Conservation (phyloP, 2,888 invertebrate species). For the Lepidonotus clava region DNA sequence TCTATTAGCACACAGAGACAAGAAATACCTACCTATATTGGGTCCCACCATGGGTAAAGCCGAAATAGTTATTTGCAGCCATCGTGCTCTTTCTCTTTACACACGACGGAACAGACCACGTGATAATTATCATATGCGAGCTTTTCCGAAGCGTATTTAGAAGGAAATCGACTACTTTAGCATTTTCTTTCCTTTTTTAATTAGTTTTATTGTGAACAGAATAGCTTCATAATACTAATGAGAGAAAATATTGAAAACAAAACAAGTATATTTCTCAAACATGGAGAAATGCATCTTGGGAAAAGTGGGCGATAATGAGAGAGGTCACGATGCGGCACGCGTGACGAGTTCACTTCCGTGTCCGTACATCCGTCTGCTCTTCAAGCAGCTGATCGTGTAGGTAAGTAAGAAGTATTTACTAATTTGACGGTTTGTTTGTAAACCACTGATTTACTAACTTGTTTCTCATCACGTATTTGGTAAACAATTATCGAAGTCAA, state of each 20-base stretch:
- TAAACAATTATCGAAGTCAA: no score
- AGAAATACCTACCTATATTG: slow-evolving; percentile 60
- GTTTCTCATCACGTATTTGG: no score
- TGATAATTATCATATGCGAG: slow-evolving; percentile 53
- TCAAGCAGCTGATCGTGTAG: no score
- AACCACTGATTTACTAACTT: no score
- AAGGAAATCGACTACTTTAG: no score
- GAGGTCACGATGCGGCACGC: background rate
- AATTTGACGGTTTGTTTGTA: no score
- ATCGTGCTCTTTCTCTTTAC: slow-evolving; percentile 35
- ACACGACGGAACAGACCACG: slow-evolving; percentile 53
- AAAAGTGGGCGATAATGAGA: slow-evolving; percentile 32
- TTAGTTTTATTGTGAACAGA: no score
- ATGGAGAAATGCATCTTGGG: slow-evolving; percentile 15
- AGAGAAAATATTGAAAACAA: no score
- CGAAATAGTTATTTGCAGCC: slow-evolving; percentile 64
- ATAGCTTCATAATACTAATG: no score
- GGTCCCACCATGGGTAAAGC: slow-evolving; percentile 63
- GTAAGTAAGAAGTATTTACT: no score
- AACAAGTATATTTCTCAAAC: no score
- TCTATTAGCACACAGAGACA: background rate
- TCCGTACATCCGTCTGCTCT: background rate
- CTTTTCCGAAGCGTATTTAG: background rate
- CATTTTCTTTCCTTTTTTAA: no score
- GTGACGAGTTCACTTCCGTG: background rate